phyloP scores from a whole-genome alignment of 2,888 invertebrate genomes.

The Athetis lepigone region DNA sequence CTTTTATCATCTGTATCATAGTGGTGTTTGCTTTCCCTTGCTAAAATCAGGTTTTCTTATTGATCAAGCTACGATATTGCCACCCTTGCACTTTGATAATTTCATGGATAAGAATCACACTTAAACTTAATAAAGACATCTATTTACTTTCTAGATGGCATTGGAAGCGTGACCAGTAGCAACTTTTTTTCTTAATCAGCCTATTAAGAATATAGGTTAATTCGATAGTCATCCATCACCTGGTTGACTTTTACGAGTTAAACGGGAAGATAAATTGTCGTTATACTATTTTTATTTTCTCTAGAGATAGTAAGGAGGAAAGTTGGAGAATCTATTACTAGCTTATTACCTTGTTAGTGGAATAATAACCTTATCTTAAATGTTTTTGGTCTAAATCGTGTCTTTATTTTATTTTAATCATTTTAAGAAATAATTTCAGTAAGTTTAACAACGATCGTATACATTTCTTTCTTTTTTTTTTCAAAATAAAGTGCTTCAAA shows the following conservation, averaged over 20 bases:
- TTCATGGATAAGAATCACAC: constrained; percentile 29
- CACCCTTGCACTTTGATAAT: constrained; percentile 28
- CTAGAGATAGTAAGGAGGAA: constrained; percentile 8
- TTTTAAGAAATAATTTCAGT: too few relatives aligned
- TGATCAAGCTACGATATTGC: constrained; percentile 2
- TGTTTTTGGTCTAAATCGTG: too few relatives aligned
- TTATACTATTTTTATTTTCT: constrained; percentile 31
- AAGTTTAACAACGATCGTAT: too few relatives aligned
- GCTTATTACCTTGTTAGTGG: constrained; percentile 8
- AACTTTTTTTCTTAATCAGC: constrained; percentile 13
- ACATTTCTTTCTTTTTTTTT: too few relatives aligned
- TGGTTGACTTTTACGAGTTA: constrained; percentile 45
- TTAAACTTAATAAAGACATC: neutral
- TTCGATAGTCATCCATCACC: constrained; percentile 42
- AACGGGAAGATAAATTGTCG: constrained; percentile 34
- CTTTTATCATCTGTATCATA: constrained; percentile 24
- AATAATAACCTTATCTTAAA: constrained; percentile 6
- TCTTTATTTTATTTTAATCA: too few relatives aligned
- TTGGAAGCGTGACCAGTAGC: constrained; percentile 12
- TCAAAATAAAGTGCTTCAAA: too few relatives aligned
- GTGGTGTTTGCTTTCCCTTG: constrained; percentile 25
- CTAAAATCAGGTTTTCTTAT: constrained; percentile 17
- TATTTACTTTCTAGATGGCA: neutral
- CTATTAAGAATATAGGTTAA: constrained; percentile 45
- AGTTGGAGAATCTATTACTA: constrained; percentile 9